Base-by-base conservation (phyloP, 1,140 invertebrate species). In the Procambarus clarkii region DNA sequence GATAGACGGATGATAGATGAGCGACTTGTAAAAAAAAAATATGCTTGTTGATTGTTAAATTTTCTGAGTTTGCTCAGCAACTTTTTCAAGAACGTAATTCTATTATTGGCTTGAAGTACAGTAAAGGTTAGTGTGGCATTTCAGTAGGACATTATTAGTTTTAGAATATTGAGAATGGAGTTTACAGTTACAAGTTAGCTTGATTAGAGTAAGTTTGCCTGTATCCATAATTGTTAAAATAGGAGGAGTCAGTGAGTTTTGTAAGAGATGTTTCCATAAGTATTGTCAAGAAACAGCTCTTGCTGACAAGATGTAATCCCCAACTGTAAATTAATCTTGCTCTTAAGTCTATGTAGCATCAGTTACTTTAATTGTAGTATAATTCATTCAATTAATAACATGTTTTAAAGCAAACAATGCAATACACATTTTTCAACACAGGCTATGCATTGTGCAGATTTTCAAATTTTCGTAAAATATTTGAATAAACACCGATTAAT, bases 101-200 rank as follows among this genome's bases (percentile, higher is more conserved):
- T 74, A 9, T 74, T 74, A 74, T 74, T 74, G 69, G 69, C 69
- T 74, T 74, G 69, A 74, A 74, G 8, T 74, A 74, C 69, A 34
- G 69, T 74, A 34, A 24, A 74, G 4, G 8, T 74, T 4, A 74
- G 69, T 4, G 4, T 34, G 7, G 69, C 21, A 34, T 34, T 34
- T 34, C 69, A 74, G 69, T 74, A 74, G 24, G 69, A 34, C 24
- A 74, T 74, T 34, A 74, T 34, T 74, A 74, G 69, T 34, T 74
- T 5, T 74, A 74, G 69, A 74, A 34, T 34, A 5, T 34, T 74
- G 69, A 69, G 64, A 34, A 74, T 74, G 69, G 24, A 74, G n/a
- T 74, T n/a, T 74, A 74, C n/a, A 34, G 11, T 11, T 74, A 74
- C 3, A 74, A 74, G 69, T 24, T 74, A 69, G 64, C 64, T 69